Evolutionary conservation across 2,797 vertebrate genomes (phyloP), one percentile per base, ranked within the genome.

Genomic region (Hipposideros larvatus): DNA sequence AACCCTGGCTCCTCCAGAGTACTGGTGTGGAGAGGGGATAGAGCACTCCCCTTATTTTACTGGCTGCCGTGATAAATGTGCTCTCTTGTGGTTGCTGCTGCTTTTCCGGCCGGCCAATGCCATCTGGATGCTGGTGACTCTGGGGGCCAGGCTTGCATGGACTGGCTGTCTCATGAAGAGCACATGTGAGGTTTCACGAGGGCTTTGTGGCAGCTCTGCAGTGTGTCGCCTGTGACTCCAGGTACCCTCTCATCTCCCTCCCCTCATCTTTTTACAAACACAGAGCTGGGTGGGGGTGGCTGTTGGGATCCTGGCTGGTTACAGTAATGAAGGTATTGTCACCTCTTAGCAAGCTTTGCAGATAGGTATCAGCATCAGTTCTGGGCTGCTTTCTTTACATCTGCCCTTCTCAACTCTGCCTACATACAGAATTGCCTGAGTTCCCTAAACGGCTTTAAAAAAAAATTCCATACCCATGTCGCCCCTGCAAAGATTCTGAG

Each of bases 301-400:
- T 57, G 4, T 9, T 41, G 46, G 34, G 15, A 53, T 11, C 0
- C 0, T 55, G 61, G 37, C 28, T 48, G 11, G 9, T 57, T 37
- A n/a, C 8, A 34, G 26, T 16, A 41, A 22, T n/a, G 68, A n/a
- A 41, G 77, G 22, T 21, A 37, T 18, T 48, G 43, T 15, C 31
- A 10, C 18, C 22, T 65, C 31, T 55, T 57, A 18, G 19, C 80
- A n/a, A 75, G 5, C 26, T 55, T 80, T 63, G n/a, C 9, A 48
- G 59, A 26, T 37, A 19, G 57, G 28, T 70, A 19, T 66, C 13
- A 51, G 16, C 24, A n/a, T 53, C 31, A 28, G 16, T 51, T 79
- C 53, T 48, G 48, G 22, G 41, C 26, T 75, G 16, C 28, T 41
- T 73, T 53, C 59, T 88, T 80, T 63, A 31, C 7, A n/a, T 26